Conservation (phyloP, 2,113 vertebrate species). For the Hemiprocne comata region DNA sequence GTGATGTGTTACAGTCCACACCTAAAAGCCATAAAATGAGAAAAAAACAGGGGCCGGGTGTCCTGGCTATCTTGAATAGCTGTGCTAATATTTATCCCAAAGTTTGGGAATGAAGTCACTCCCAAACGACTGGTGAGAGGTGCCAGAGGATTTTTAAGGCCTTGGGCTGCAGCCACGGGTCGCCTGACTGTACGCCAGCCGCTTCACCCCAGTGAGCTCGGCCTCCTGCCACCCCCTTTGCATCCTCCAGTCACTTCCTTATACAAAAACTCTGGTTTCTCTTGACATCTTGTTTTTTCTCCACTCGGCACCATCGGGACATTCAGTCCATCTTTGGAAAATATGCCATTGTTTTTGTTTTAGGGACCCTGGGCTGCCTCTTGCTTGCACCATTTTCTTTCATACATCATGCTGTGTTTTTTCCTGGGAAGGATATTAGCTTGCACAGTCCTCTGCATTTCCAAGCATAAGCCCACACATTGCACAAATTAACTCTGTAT, state of each 20-base stretch:
- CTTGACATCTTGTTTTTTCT: neutral
- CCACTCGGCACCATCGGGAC: neutral
- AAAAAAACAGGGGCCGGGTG: neutral
- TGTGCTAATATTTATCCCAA: slow-evolving; percentile 21
- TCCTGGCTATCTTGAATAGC: slow-evolving; percentile 41
- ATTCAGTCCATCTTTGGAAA: neutral
- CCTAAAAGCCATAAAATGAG: slow-evolving; percentile 46
- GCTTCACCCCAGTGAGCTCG: neutral
- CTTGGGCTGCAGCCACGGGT: slow-evolving; percentile 33
- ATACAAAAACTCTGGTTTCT: slow-evolving; percentile 3
- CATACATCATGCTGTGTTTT: neutral
- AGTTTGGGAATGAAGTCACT: slow-evolving; percentile 46
- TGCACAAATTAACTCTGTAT: slow-evolving; percentile 45
- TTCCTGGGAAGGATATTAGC: slow-evolving; percentile 34
- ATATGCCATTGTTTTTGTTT: neutral
- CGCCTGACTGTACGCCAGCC: neutral
- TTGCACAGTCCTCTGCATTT: slow-evolving; percentile 36
- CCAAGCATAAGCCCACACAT: slow-evolving; percentile 20
- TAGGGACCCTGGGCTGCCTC: neutral
- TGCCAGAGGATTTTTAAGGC: slow-evolving; percentile 38
- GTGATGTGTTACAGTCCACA: slow-evolving; percentile 41
- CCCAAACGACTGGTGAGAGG: slow-evolving; percentile 17
- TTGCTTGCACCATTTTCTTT: neutral
- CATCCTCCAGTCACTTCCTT: slow-evolving; percentile 13
- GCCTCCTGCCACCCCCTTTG: neutral